Evolutionary conservation across 2,888 invertebrate species (phyloP), one percentile per base, ranked within the genome.

Genomic region (Tenthredo livida): DNA sequence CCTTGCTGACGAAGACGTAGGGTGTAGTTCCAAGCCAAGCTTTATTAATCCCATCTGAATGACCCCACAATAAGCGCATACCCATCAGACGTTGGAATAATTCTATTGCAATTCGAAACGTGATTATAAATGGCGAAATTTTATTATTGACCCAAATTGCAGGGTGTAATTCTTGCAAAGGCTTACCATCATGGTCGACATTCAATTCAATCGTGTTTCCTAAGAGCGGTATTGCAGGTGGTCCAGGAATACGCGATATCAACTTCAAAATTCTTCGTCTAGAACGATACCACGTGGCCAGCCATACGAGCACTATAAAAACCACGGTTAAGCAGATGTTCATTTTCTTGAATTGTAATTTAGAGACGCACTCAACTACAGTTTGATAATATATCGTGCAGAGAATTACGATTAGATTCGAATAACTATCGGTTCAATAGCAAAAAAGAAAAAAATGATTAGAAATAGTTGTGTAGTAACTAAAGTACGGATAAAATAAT

Each of bases 151-250:
- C 1, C 43, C 25, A 17, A 4, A 9, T 25, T 29, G 9, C 21
- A 5, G 5, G n/a, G n/a, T n/a, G 37, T 12, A 25, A 15, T 61
- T 54, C 29, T 1, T 4, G 17, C 67, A 50, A 2, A 54, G n/a
- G 88, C 92, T 93, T 91, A 95, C 95, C 95, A 90, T 95, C 95
- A 87, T 95, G 95, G 89, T 95, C 95, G 50, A 94, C 94, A 90
- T 95, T 94, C 87, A 95, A 93, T 90, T 96, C 95, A 82, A 95
- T 93, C 37, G 95, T 94, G 91, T 96, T 95, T n/a, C 96, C 96
- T 84, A 96, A 90, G 21, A 96, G 89, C 0, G 96, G 96, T 83
- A 95, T 89, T 4, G 94, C 93, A 0, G 94, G 93, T 15, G 96
- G 96, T 78, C 96, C 96, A 10, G 95, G 95, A 84, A 96, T 94